A percentile compares a stretch with the other conserved stretches of the same genome.
These are phyloP conservation scores for Leptinotarsa defecta DNA, from an alignment of 1,140 invertebrate species.

Conservation along the genomic window DNA sequence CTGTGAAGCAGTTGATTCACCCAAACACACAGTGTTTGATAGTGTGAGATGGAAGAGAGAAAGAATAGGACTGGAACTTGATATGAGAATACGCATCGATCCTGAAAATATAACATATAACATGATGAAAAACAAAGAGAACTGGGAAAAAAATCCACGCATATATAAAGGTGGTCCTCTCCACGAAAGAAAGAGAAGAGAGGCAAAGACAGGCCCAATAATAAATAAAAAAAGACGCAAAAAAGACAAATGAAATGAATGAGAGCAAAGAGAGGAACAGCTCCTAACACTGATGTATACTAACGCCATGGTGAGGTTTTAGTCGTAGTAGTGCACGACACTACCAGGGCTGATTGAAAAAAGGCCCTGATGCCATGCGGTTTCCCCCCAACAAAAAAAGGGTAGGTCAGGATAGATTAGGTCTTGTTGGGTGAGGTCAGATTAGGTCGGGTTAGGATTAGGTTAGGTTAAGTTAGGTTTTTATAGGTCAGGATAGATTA, in stretches of 20 bases:
- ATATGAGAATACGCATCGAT: not conserved
- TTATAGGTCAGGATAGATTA: too few relatives aligned
- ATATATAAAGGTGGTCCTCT: not conserved
- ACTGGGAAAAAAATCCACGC: not conserved
- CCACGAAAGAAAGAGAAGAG: not conserved
- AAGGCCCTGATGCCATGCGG: not conserved
- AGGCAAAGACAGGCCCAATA: not conserved
- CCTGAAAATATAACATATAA: not conserved
- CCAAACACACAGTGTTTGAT: not conserved
- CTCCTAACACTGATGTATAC: not conserved
- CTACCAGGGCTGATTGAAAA: constrained; percentile 14
- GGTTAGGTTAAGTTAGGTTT: too few relatives aligned
- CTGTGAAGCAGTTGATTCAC: not conserved
- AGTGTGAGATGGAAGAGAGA: not conserved
- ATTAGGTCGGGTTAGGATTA: too few relatives aligned
- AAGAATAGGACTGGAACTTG: not conserved
- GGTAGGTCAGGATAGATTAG: too few relatives aligned
- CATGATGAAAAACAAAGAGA: not conserved
- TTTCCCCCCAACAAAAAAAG: too few relatives aligned
- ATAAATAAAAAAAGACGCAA: not conserved
- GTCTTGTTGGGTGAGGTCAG: too few relatives aligned
- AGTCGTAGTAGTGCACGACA: constrained; percentile 11
- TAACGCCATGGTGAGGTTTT: constrained; percentile 4
- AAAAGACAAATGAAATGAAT: not conserved
- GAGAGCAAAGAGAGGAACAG: not conserved